Evolutionary conservation across 2,888 invertebrate species (phyloP), one percentile per base, ranked within the genome.

Genomic region (Drosophila mulleri): DNA sequence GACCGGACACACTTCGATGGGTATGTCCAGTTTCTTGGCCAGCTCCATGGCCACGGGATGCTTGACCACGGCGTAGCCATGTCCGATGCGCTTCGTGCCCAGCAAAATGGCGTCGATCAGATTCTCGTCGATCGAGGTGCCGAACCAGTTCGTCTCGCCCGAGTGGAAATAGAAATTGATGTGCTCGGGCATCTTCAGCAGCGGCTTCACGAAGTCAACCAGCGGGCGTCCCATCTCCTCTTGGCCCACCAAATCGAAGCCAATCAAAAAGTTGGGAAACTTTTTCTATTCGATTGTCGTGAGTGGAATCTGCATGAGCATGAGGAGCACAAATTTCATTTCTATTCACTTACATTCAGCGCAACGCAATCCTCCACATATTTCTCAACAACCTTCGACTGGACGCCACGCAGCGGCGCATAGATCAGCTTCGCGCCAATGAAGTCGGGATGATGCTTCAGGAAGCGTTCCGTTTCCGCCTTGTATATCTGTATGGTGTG

Each of bases 241-340:
- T 83, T 96, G 95, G 0, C 96, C 97, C 0, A 97, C 96, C 66
- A 97, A 93, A 93, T 97, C 97, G 78, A 97, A 96, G 11, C 97
- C 97, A n/a, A 95, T 95, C 35, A 97, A 93, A 66, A 95, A 94
- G n/a, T 95, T 93, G 0, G 96, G 95, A 90, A 95, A 94, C 9
- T 92, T 88, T 7, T 84, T 82, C 90, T 94, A 94, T 89, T 39
- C 2, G 2, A 37, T 29, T 26, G 4, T 26, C 26, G 26, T 26
- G 26, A 14, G 37, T 2, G 11, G 20, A 12, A 12, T 32, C 16
- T 20, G 20, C 20, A 23, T 23, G 16, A 47, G 4, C 1, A 48
- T 2, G 6, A n/a, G 5, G 9, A 20, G 3, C 0, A 2, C 16
- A 5, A 11, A 37, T 2, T 37, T 16, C 5, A 23, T 39, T 23